Percentiles rank a stretch among this genome's conserved stretches.
These are phyloP conservation scores for Ganaspis sp. DNA, from an alignment of 1,140 invertebrate genomes.

Conservation along the genomic window DNA sequence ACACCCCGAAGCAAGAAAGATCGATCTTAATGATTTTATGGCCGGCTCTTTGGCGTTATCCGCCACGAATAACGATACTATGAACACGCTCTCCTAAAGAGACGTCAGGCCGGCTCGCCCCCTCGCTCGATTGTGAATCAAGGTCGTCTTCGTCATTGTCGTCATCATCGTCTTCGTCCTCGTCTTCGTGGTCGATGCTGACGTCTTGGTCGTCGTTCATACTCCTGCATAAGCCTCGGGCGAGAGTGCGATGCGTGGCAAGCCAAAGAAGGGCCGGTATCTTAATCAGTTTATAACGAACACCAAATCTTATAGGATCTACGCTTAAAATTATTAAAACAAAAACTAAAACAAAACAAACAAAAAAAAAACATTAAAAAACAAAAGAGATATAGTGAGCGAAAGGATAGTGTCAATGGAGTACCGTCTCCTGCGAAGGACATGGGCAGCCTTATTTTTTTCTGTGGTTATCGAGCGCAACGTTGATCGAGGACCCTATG, in stretches of 20 bases:
- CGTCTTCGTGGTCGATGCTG: constrained; percentile 8
- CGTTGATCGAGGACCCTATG: constrained; percentile 52
- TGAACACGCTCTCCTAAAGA: constrained; percentile 76
- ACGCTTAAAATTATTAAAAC: neutral
- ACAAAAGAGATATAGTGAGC: constrained; percentile 30
- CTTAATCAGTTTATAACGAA: constrained; percentile 30
- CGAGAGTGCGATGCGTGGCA: constrained; percentile 26
- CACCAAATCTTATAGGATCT: constrained; percentile 26
- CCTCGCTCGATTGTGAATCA: constrained; percentile 38
- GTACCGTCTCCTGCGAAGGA: constrained; percentile 9
- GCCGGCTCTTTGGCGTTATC: constrained; percentile 76
- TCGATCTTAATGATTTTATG: constrained; percentile 80
- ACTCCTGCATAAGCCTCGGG: constrained; percentile 17
- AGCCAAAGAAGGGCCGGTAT: constrained; percentile 18
- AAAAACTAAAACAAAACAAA: neutral
- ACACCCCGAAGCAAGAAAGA: constrained; percentile 90
- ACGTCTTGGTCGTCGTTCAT: constrained; percentile 30
- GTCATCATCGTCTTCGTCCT: constrained; percentile 21
- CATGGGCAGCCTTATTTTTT: constrained; percentile 48
- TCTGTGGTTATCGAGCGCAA: constrained; percentile 50
- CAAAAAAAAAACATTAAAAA: no score
- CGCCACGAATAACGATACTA: constrained; percentile 75
- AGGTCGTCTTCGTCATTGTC: constrained; percentile 18
- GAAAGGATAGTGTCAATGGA: constrained; percentile 24
- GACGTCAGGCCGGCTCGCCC: constrained; percentile 44